Conservation (phyloP, 2,888 invertebrate species). For the Leucozona laternaria region DNA sequence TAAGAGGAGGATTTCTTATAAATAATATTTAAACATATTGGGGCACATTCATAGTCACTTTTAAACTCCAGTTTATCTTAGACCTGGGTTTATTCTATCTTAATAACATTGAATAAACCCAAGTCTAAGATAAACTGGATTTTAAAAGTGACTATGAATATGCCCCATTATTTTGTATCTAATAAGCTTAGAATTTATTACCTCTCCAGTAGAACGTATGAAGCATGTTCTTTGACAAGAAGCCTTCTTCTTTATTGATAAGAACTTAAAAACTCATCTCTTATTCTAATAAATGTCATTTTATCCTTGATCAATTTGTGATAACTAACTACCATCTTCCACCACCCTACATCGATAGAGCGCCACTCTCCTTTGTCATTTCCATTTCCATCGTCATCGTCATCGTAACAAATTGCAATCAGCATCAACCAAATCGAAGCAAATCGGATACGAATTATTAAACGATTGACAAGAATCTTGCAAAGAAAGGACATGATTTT, state of each 20-base stretch:
- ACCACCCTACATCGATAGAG: constrained; percentile 26
- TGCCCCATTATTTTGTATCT: too few relatives aligned
- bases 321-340: not conserved
- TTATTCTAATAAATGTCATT: not conserved
- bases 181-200: not conserved
- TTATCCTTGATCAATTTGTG: not conserved
- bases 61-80: too few relatives aligned
- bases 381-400: too few relatives aligned
- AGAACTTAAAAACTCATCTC: not conserved
- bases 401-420: constrained; percentile 40
- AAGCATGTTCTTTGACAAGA: not conserved
- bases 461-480: constrained; percentile 67
- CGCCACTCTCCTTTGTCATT: not conserved
- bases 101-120: too few relatives aligned
- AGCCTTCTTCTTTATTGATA: too few relatives aligned
- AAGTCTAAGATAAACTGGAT: too few relatives aligned
- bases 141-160: too few relatives aligned
- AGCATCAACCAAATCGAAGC: constrained; percentile 55
- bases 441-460: constrained; percentile 73
- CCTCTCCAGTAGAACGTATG: too few relatives aligned
- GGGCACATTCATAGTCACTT: too few relatives aligned
- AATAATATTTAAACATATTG: too few relatives aligned
- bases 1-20: too few relatives aligned
- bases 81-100: too few relatives aligned
- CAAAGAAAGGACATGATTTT: constrained; percentile 64